Conservation (phyloP, 92 coral and sea anemone species). For the Epizoanthus scotinus region DNA sequence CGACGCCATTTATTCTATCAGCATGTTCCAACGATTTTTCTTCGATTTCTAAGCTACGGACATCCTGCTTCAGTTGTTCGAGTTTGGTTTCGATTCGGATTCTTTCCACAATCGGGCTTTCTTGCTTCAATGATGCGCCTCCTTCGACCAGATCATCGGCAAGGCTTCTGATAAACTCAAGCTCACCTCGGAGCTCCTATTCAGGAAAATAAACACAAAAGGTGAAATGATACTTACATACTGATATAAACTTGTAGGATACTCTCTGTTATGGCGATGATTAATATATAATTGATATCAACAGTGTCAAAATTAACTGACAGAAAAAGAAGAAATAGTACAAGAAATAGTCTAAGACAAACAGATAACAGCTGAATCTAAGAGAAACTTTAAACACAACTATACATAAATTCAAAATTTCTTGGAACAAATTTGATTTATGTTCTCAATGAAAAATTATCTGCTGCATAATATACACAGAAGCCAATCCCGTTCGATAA, state of each 20-base stretch:
- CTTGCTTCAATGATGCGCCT: slow-evolving; percentile 44
- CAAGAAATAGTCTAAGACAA: background rate
- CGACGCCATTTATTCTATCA: background rate
- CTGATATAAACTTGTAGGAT: background rate
- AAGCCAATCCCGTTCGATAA: too few species aligned
- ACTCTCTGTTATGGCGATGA: background rate
- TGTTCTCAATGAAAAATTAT: too few species aligned
- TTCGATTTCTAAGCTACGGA: slow-evolving; percentile 22
- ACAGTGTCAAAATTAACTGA: background rate
- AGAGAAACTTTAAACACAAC: too few species aligned
- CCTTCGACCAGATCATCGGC: slow-evolving; percentile 51
- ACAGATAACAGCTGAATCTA: background rate
- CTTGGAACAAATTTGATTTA: too few species aligned
- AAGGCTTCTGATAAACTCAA: slow-evolving; percentile 67
- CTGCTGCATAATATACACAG: too few species aligned
- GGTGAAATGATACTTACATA: background rate
- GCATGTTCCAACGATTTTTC: background rate
- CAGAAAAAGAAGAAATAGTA: too few species aligned
- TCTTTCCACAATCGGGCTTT: slow-evolving; percentile 53
- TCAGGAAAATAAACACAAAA: slow-evolving; percentile 12
- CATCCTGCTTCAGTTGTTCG: slow-evolving; percentile 46
- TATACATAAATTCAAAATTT: too few species aligned
- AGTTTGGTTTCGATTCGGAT: slow-evolving; percentile 54
- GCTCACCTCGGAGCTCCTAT: slow-evolving; percentile 73
- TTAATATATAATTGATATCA: slow-evolving; percentile 3